These are phyloP conservation scores for Actinopyga echinites DNA, from an alignment of 53 echinoderm and acorn worm genomes.

Conservation along the genomic window DNA sequence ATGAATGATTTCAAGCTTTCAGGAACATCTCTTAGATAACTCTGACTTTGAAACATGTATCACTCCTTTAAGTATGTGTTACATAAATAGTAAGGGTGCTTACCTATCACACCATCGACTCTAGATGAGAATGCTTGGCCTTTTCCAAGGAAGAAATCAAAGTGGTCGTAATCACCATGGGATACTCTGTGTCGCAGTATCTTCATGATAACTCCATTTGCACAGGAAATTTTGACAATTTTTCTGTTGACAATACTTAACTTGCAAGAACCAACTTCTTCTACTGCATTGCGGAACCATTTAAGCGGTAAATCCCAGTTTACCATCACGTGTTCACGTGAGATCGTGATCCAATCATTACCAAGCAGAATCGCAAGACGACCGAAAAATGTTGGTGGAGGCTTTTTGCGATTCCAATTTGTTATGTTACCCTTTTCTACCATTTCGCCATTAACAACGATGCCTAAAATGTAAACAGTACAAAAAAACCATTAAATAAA, in stretches of 20 bases:
- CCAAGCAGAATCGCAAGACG: background rate
- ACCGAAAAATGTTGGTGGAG: background rate
- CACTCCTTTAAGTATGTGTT: too few species aligned
- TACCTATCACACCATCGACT: conserved; percentile 64
- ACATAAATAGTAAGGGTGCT: background rate
- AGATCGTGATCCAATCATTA: conserved; percentile 9
- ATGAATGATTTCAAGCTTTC: too few species aligned
- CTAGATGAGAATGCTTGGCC: conserved; percentile 42
- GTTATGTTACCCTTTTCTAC: conserved; percentile 5
- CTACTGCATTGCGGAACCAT: background rate
- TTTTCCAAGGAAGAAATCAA: conserved; percentile 59
- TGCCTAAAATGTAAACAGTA: background rate
- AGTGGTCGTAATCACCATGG: conserved; percentile 32
- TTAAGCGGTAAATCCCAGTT: background rate
- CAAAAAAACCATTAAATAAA: background rate
- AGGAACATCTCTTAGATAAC: too few species aligned
- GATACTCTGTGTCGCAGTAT: background rate
- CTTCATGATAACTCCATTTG: conserved; percentile 4
- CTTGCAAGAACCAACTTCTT: background rate
- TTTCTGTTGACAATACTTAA: background rate
- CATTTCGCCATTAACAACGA: conserved; percentile 29
- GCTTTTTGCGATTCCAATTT: background rate
- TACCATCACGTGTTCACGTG: background rate
- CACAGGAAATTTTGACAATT: background rate
- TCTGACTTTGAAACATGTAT: too few species aligned